Evolutionary conservation across 1,140 invertebrate genomes (phyloP).

Genomic region (Drosophila funebris): DNA sequence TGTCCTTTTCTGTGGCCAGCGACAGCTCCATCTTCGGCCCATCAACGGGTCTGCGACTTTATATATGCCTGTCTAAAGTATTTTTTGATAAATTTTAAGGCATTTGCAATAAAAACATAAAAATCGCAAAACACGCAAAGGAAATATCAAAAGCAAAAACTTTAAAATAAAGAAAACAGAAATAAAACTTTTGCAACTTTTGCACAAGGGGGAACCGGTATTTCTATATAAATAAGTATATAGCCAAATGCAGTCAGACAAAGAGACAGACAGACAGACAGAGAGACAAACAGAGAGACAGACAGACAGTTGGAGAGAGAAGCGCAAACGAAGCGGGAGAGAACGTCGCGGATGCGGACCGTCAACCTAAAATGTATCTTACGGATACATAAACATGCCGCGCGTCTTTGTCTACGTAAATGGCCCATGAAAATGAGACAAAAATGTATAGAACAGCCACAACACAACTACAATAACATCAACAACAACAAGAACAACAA

Average conservation of each 20-base stretch:
- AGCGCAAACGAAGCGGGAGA: constrained; percentile 19
- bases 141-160: constrained; percentile 21
- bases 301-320: constrained; percentile 17
- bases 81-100: constrained; percentile 52
- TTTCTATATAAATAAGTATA: constrained; percentile 36
- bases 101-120: constrained; percentile 47
- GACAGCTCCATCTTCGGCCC: not conserved
- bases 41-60: constrained; percentile 5
- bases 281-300: not conserved
- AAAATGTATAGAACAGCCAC: constrained; percentile 55
- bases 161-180: constrained; percentile 23
- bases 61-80: constrained; percentile 6
- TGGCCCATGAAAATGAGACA: constrained; percentile 80
- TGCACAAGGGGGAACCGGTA: constrained; percentile 55
- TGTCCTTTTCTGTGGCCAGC: constrained; percentile 22
- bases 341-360: constrained; percentile 38
- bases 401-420: constrained; percentile 79
- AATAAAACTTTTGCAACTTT: constrained; percentile 38
- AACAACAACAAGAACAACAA: constrained; percentile 28
- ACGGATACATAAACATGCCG: constrained; percentile 78
- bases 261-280: not conserved
- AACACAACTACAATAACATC: constrained; percentile 27
- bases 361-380: constrained; percentile 74
- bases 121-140: constrained; percentile 1
- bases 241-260: constrained; percentile 35